Percentiles rank a stretch among this genome's conserved stretches.
These are phyloP conservation scores for Nephrotoma flavescens DNA, from an alignment of 2,888 invertebrate species.

Conservation along the genomic window DNA sequence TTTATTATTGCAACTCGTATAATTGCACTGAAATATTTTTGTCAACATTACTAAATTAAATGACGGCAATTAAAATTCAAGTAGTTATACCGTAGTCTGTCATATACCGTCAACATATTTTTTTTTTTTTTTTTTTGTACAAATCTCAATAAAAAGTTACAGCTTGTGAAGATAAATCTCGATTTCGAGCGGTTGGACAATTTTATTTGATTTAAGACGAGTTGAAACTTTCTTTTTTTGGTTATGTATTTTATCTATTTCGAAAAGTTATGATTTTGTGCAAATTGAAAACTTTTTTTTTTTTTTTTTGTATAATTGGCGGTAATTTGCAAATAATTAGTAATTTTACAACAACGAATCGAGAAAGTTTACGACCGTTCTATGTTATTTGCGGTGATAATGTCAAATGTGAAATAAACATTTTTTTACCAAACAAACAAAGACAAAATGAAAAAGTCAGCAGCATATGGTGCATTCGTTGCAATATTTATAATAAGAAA, in stretches of 20 bases:
- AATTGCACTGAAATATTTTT: background rate
- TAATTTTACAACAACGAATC: background rate
- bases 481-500: too few species aligned
- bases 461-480: too few species aligned
- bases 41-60: background rate
- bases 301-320: background rate
- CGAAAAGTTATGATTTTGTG: background rate
- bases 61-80: background rate
- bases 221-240: background rate
- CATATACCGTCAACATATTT: background rate
- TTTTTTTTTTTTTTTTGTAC: too few species aligned
- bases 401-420: background rate
- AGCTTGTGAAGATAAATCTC: background rate
- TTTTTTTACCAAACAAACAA: too few species aligned
- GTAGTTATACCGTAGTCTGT: background rate
- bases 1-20: background rate
- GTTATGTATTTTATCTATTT: background rate
- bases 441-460: too few species aligned
- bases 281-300: background rate
- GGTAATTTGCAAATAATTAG: background rate
- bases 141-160: background rate
- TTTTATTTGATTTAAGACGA: background rate
- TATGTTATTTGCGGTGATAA: background rate
- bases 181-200: background rate
- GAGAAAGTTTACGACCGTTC: background rate